Base-by-base conservation (phyloP, 2,797 vertebrate species). In the Hoplostethus mediterraneus region DNA sequence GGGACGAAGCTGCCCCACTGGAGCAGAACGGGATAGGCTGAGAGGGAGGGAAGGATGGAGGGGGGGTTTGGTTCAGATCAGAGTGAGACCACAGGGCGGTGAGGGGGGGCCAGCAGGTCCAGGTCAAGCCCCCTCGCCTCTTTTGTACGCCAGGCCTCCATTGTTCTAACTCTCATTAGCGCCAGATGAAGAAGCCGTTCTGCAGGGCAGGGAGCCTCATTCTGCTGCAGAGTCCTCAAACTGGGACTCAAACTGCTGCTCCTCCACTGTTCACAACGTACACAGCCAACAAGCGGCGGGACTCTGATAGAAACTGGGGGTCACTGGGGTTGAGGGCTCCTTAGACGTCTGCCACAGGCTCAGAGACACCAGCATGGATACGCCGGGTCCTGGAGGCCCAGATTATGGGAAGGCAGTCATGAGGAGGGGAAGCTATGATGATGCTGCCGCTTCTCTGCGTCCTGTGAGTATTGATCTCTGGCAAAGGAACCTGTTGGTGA, bases 381-480 rank as follows among this genome's bases (percentile, higher is more conserved):
- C 33, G 17, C 30, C 61, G 33, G 28, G 13, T 56, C 48, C 54
- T 4, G 45, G 11, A 17, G 7, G 6, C 42, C 33, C 3, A 31
- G 56, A 33, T 61, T 53, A 44, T 31, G 75, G 76, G 33, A 8
- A 30, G 0, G 63, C 71, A 64, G 81, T 71, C 1, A 87, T 88
- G 85, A 91, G 92, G 56, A 91, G 94, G 77, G 92, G 93, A 86
- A 94, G 94, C 86, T 93, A 90, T 38, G 92, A 95, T 30, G 92
- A 91, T 1, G 75, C 88, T n/a, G 77, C 81, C 1, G 65, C 73
- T 28, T 84, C 91, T 31, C 87, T 92, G 30, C 88, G 76, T 63
- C 89, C 83, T 10, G 95, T 95, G 75, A 96, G 95, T 95, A 83
- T 40, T 33, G 45, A 62, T 13, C 11, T 7, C 5, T 25, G 14